Evolutionary conservation across 2,888 invertebrate species (phyloP).

Genomic region (Cryptocephalus moraei): DNA sequence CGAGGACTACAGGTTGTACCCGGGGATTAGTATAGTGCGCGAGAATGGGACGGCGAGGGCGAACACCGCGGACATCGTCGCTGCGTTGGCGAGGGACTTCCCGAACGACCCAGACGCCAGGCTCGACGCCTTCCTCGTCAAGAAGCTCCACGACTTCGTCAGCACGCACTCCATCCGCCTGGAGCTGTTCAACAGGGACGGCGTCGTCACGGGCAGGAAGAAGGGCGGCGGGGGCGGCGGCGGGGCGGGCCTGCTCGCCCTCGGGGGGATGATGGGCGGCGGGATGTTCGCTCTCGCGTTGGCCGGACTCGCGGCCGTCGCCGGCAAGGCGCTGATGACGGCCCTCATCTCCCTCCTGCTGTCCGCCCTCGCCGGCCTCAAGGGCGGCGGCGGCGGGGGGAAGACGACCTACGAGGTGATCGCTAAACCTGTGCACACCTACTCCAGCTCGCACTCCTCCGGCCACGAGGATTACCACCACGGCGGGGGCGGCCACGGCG

Average conservation of each 20-base stretch:
- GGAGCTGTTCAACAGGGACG: slow-evolving; percentile 37
- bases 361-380: slow-evolving; percentile 62
- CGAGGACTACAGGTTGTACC: slow-evolving; percentile 53
- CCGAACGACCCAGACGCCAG: slow-evolving; percentile 63
- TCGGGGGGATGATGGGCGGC: slow-evolving; percentile 49
- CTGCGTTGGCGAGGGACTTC: slow-evolving; percentile 59
- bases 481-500: slow-evolving; percentile 40
- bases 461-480: slow-evolving; percentile 44
- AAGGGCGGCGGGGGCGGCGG: slow-evolving; percentile 30
- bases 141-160: slow-evolving; percentile 56
- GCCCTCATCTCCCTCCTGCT: slow-evolving; percentile 65
- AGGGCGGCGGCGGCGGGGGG: slow-evolving; percentile 47
- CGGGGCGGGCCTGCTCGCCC: slow-evolving; percentile 36
- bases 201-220: slow-evolving; percentile 24
- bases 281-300: slow-evolving; percentile 61
- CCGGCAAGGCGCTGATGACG: slow-evolving; percentile 72
- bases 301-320: slow-evolving; percentile 60
- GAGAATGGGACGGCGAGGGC: slow-evolving; percentile 40
- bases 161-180: slow-evolving; percentile 61
- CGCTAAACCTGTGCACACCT: slow-evolving; percentile 61
- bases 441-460: slow-evolving; percentile 38
- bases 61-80: slow-evolving; percentile 54
- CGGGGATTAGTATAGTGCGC: slow-evolving; percentile 61
- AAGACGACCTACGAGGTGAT: slow-evolving; percentile 70
- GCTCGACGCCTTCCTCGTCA: slow-evolving; percentile 59